phyloP scores from a whole-genome alignment of 1,140 invertebrate genomes.

The Drosophila asahinai region DNA sequence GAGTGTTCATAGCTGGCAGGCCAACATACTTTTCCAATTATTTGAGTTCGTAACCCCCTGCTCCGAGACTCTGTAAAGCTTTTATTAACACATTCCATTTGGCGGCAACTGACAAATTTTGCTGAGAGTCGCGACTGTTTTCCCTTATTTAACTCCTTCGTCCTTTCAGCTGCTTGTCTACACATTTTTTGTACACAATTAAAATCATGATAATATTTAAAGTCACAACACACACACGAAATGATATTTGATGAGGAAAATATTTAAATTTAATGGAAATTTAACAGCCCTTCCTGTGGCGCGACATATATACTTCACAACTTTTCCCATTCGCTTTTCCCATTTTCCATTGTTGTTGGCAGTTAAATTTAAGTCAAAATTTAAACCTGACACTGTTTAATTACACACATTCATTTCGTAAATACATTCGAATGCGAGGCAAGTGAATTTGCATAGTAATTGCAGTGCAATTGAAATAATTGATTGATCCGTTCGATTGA shows the following conservation, averaged over 20 bases:
- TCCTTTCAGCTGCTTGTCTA: background rate
- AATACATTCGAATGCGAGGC: constrained; percentile 3
- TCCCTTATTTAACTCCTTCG: constrained; percentile 14
- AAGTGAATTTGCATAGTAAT: constrained; percentile 50
- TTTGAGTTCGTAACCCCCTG: background rate
- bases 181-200: constrained; percentile 15
- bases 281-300: constrained; percentile 1
- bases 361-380: constrained; percentile 42
- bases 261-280: constrained; percentile 26
- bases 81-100: constrained; percentile 46
- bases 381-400: constrained; percentile 38
- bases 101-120: constrained; percentile 22
- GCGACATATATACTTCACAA: constrained; percentile 18
- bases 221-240: background rate
- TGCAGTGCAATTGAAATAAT: constrained; percentile 33
- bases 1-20: constrained; percentile 23
- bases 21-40: constrained; percentile 34
- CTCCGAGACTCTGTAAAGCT: background rate
- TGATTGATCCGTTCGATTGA: constrained; percentile 33
- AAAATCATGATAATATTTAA: constrained; percentile 31
- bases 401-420: constrained; percentile 10
- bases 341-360: background rate
- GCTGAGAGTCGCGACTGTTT: constrained; percentile 3
- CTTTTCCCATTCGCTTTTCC: constrained; percentile 5
- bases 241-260: constrained; percentile 11